Percentiles rank a stretch among this genome's conserved stretches.
Evolutionary conservation across 2,888 invertebrate genomes (phyloP).

Genomic region (Augochlorella aurata): DNA sequence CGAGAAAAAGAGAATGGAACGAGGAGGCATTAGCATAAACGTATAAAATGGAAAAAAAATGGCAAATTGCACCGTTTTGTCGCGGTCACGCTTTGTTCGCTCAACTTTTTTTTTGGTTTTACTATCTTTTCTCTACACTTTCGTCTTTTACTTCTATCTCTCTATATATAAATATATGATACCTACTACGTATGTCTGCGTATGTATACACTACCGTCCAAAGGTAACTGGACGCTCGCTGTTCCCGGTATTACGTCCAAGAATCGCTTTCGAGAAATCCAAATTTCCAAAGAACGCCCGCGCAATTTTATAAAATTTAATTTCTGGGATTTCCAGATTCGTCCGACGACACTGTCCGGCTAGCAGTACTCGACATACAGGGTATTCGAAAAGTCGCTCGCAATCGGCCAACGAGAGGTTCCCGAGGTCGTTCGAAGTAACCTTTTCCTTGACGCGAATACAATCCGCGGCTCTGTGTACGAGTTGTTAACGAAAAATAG

Average conservation of each 20-base stretch:
- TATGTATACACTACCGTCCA: constrained; percentile 7
- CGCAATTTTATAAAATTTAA: background rate
- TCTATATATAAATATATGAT: constrained; percentile 1
- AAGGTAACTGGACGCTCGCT: background rate
- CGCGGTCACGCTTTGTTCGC: constrained; percentile 44
- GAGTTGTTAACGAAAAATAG: too few species aligned
- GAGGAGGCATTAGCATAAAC: background rate
- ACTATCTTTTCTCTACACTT: constrained; percentile 26
- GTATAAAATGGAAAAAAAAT: background rate
- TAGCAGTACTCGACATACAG: too few species aligned
- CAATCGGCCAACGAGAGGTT: too few species aligned
- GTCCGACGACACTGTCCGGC: too few species aligned
- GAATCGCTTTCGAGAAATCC: background rate
- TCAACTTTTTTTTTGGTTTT: constrained; percentile 19
- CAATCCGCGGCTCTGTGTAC: too few species aligned
- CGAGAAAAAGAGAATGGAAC: background rate
- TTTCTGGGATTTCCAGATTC: background rate
- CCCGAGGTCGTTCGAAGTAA: too few species aligned
- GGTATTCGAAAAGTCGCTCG: too few species aligned
- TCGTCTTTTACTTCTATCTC: background rate
- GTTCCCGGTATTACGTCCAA: too few species aligned
- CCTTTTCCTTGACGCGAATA: too few species aligned
- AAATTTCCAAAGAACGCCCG: background rate
- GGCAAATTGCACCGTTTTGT: constrained; percentile 20
- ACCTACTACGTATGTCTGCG: constrained; percentile 12